Evolutionary conservation across 2,797 vertebrate genomes (phyloP).

Genomic region (Betta splendens): DNA sequence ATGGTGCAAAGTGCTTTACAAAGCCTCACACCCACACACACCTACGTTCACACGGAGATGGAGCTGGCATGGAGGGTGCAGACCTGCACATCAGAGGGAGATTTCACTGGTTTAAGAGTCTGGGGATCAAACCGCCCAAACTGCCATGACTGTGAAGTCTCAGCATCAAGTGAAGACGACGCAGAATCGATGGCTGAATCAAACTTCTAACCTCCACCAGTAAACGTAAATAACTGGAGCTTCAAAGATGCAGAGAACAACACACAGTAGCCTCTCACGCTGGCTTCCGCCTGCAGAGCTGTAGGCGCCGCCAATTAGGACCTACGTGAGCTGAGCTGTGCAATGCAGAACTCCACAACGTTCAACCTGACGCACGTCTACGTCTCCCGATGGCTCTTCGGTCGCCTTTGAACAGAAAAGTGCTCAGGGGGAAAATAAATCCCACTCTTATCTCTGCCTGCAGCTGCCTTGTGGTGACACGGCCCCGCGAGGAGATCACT

Average conservation of each 20-base stretch:
- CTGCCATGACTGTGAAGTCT: constrained; percentile 1
- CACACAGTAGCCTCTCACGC: constrained; percentile 23
- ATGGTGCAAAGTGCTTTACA: constrained; percentile 43
- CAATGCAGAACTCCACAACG: constrained; percentile 57
- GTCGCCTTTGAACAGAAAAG: constrained; percentile 50
- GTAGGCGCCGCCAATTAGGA: constrained; percentile 43
- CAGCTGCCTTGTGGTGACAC: constrained; percentile 62
- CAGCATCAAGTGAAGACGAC: background rate
- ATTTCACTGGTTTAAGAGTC: constrained; percentile 30
- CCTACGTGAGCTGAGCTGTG: constrained; percentile 49
- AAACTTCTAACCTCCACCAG: background rate
- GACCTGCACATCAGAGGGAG: constrained; percentile 47
- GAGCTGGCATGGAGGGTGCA: constrained; percentile 46
- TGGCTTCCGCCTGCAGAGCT: constrained; percentile 23
- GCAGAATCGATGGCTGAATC: constrained; percentile 7
- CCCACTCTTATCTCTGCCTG: constrained; percentile 70
- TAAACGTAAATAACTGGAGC: constrained; percentile 10
- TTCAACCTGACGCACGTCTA: constrained; percentile 47
- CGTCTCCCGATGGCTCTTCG: constrained; percentile 41
- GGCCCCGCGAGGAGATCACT: constrained; percentile 46
- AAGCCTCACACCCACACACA: constrained; percentile 62
- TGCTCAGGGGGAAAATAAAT: constrained; percentile 65
- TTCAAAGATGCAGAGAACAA: constrained; percentile 16
- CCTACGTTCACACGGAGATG: constrained; percentile 45
- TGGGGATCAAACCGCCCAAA: constrained; percentile 23